These are phyloP conservation scores for Pectinophora gossypiella DNA, from an alignment of 1,140 invertebrate genomes.

Conservation along the genomic window DNA sequence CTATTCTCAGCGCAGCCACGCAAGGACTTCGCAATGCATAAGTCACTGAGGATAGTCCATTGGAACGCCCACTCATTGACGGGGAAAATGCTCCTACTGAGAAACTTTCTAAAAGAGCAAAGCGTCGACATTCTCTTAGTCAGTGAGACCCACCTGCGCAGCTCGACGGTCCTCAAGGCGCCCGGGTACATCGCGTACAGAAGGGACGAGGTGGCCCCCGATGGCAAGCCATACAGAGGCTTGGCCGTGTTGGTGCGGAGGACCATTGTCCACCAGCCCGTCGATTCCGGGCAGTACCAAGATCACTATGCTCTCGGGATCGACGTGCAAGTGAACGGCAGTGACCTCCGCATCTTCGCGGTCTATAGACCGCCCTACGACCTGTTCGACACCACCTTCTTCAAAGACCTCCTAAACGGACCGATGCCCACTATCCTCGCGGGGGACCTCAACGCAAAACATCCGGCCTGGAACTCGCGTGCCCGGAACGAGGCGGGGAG, in stretches of 20 bases:
- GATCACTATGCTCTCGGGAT: not conserved
- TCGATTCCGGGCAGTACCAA: no score
- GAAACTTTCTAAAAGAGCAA: not conserved
- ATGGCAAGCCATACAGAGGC: not conserved
- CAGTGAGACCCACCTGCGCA: not conserved
- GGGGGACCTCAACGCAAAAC: constrained; percentile 26
- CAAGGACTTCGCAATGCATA: not conserved
- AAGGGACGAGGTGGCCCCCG: not conserved
- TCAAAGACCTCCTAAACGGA: constrained; percentile 12
- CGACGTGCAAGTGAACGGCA: not conserved
- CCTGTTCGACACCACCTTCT: not conserved
- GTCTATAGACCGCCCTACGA: not conserved
- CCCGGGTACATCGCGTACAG: not conserved
- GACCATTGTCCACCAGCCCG: not conserved
- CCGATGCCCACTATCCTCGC: constrained; percentile 11
- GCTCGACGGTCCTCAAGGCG: not conserved
- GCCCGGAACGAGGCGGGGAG: no score
- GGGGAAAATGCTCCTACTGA: not conserved
- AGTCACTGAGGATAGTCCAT: not conserved
- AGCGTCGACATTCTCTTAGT: not conserved
- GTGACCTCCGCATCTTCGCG: not conserved
- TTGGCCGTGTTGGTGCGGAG: not conserved
- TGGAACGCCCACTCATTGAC: not conserved
- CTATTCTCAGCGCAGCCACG: not conserved
- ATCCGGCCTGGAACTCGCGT: constrained; percentile 22